phyloP scores from a whole-genome alignment of 2,888 invertebrate genomes.

The Sarcophaga variegata region DNA sequence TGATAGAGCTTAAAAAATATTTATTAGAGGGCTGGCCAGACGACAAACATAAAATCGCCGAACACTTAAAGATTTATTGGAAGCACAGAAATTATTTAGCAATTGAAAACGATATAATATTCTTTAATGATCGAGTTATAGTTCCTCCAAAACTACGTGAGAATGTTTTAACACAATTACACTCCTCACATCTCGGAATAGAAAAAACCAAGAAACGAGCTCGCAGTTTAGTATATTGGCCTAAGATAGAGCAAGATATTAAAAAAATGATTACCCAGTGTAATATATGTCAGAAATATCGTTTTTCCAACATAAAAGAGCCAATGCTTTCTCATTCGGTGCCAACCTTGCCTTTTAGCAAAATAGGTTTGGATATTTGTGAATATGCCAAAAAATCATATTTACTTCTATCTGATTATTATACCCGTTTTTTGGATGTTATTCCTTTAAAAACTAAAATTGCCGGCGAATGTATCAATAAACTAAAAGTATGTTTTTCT shows the following conservation, averaged over 20 bases:
- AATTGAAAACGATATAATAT: conserved; percentile 66
- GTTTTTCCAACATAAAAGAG: conserved; percentile 60
- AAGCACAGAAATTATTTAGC: conserved; percentile 70
- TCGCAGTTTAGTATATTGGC: conserved; percentile 72
- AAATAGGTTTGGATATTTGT: conserved; percentile 51
- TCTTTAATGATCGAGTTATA: conserved; percentile 62
- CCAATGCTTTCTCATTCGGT: conserved; percentile 57
- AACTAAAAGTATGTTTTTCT: too few species aligned
- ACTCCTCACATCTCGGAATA: conserved; percentile 70
- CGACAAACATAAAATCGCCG: conserved; percentile 2
- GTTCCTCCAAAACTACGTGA: too few species aligned
- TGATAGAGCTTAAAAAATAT: too few species aligned
- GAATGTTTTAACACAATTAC: conserved; percentile 54
- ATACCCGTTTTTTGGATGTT: conserved; percentile 67
- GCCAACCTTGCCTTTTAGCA: conserved; percentile 19
- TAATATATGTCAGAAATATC: conserved; percentile 57
- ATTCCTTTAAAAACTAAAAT: conserved; percentile 66
- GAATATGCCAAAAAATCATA: conserved; percentile 54
- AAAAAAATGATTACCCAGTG: conserved; percentile 64
- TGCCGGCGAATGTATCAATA: conserved; percentile 56
- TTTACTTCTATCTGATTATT: conserved; percentile 54
- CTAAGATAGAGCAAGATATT: conserved; percentile 67
- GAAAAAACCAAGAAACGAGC: conserved; percentile 72
- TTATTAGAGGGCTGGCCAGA: too few species aligned
- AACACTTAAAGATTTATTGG: conserved; percentile 69